Conservation (phyloP, 2,113 vertebrate species). For the Xiphophorus couchianus region DNA sequence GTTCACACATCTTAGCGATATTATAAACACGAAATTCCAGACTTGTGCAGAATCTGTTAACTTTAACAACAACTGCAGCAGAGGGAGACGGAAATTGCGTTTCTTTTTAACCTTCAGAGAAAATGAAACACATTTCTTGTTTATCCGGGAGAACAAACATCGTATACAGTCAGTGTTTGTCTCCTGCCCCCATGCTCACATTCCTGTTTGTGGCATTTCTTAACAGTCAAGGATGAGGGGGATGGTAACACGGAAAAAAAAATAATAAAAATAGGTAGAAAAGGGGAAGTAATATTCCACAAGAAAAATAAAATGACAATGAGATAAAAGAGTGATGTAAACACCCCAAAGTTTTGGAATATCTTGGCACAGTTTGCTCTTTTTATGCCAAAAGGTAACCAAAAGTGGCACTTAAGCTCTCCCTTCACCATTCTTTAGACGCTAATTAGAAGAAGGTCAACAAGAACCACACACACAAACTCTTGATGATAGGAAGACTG, state of each 20-base stretch:
- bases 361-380: conserved; percentile 1
- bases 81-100: background rate
- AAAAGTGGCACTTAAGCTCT: conserved; percentile 49
- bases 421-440: conserved; percentile 44
- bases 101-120: background rate
- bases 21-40: background rate
- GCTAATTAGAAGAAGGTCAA: conserved; percentile 59
- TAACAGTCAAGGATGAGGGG: conserved; percentile 13
- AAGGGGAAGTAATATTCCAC: conserved; percentile 11
- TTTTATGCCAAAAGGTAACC: background rate
- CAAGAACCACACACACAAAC: background rate
- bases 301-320: conserved; percentile 24
- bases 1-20: background rate
- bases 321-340: conserved; percentile 3
- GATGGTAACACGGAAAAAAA: background rate
- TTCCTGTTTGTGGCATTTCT: conserved; percentile 52
- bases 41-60: background rate
- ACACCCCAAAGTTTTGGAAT: conserved; percentile 38
- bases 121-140: conserved; percentile 1
- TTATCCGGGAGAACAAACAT: conserved; percentile 12
- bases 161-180: conserved; percentile 51
- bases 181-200: conserved; percentile 27
- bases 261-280: background rate
- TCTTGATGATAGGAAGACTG: background rate
- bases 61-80: background rate